Conservation (phyloP, 2,113 vertebrate genomes). For the Synchiropus splendidus region DNA sequence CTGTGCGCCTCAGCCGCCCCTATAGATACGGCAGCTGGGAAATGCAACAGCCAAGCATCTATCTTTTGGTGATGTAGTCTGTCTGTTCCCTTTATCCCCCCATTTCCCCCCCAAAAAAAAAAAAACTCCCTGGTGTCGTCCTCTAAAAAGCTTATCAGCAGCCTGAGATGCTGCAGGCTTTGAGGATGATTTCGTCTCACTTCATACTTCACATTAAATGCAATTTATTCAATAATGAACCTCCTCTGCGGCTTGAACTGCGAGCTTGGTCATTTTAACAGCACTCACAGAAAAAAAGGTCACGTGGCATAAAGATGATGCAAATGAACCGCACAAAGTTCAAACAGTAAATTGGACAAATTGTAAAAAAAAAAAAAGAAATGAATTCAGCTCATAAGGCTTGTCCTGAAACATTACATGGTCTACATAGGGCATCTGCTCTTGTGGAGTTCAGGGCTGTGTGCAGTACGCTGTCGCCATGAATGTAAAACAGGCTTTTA, state of each 20-base stretch:
- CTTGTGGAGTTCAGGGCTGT: too few relatives aligned
- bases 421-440: conserved; percentile 14
- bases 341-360: too few relatives aligned
- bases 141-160: conserved; percentile 35
- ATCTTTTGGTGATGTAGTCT: conserved; percentile 27
- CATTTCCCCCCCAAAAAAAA: too few relatives aligned
- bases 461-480: too few relatives aligned
- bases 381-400: conserved; percentile 5
- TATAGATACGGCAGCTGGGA: conserved; percentile 21
- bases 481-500: too few relatives aligned
- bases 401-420: conserved; percentile 14
- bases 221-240: conserved; percentile 53
- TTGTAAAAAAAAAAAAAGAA: too few relatives aligned
- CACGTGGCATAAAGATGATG: too few relatives aligned
- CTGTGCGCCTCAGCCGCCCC: conserved; percentile 19
- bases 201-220: conserved; percentile 44
- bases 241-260: conserved; percentile 25
- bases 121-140: conserved; percentile 16
- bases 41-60: conserved; percentile 26
- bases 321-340: too few relatives aligned
- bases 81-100: conserved; percentile 34
- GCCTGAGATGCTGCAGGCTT: conserved; percentile 32
- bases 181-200: conserved; percentile 37
- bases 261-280: too few relatives aligned
- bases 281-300: too few relatives aligned